Percentiles rank a stretch among this genome's conserved stretches.
phyloP scores from a whole-genome alignment of 1,140 invertebrate species.

The Eurosta solidaginis region DNA sequence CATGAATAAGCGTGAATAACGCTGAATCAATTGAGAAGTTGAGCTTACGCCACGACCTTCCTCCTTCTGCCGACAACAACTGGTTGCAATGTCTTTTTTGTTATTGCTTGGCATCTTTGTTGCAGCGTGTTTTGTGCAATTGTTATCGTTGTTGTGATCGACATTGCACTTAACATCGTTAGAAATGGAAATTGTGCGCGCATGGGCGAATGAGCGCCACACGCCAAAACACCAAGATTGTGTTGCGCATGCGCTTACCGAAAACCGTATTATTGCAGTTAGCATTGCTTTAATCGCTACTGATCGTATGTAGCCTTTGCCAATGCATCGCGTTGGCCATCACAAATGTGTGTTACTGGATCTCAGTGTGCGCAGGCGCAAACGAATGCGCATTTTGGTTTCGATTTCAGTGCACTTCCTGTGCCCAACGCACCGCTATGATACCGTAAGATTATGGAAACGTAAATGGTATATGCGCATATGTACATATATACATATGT shows the following conservation, averaged over 20 bases:
- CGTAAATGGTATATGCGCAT: too few relatives aligned
- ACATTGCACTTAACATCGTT: slow-evolving; percentile 37
- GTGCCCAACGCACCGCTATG: background rate
- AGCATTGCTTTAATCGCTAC: background rate
- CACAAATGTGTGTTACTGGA: slow-evolving; percentile 29
- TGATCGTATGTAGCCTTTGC: background rate
- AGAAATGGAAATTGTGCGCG: slow-evolving; percentile 57
- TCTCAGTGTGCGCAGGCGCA: background rate
- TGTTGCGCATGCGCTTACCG: background rate
- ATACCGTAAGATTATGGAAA: background rate
- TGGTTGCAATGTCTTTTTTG: background rate
- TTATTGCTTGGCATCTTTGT: background rate
- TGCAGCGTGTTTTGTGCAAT: background rate
- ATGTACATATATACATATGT: background rate
- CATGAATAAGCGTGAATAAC: slow-evolving; percentile 43
- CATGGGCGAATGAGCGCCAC: slow-evolving; percentile 47
- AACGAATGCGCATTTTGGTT: slow-evolving; percentile 14
- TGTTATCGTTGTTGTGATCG: background rate
- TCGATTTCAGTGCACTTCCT: slow-evolving; percentile 29
- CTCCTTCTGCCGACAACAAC: background rate
- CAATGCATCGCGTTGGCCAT: slow-evolving; percentile 2
- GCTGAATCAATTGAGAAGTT: slow-evolving; percentile 14
- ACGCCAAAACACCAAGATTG: slow-evolving; percentile 30
- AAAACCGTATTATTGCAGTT: background rate
- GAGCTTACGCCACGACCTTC: slow-evolving; percentile 11